A percentile compares a stretch with the other conserved stretches of the same genome.
These are phyloP conservation scores for Garra rufa DNA, from an alignment of 2,113 vertebrate genomes.

Conservation along the genomic window DNA sequence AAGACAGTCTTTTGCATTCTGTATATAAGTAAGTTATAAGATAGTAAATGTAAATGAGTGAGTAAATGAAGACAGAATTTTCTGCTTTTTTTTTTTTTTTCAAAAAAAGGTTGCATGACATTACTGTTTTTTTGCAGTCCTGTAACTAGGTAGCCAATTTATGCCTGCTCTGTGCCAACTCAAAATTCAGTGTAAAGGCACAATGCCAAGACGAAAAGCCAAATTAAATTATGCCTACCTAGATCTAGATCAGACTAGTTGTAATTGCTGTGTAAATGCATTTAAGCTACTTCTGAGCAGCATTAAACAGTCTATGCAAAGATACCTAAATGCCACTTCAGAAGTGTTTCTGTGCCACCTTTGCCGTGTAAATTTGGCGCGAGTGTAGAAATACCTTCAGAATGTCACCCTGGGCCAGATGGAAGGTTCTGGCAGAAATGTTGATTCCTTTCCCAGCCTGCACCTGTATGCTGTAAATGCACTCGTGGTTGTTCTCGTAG, in stretches of 20 bases:
- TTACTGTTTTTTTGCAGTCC: not conserved
- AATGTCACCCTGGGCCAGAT: conserved; percentile 94
- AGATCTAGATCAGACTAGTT: not conserved
- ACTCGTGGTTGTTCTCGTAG: conserved; percentile 88
- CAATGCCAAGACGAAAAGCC: not conserved
- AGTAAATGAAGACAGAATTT: too few species aligned
- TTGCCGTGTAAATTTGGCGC: not conserved
- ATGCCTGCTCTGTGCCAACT: too few species aligned
- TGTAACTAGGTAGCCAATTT: not conserved
- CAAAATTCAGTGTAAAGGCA: too few species aligned
- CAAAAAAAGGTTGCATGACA: too few species aligned
- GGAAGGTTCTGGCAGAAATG: conserved; percentile 93
- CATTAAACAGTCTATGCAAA: not conserved
- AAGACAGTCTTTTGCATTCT: too few species aligned
- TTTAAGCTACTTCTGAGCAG: not conserved
- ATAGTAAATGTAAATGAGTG: too few species aligned
- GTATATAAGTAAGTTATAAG: too few species aligned
- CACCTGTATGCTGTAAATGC: conserved; percentile 98
- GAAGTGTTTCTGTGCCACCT: too few species aligned
- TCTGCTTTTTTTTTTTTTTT: too few species aligned
- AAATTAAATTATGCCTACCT: not conserved
- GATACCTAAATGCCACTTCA: not conserved
- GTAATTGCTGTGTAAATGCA: not conserved
- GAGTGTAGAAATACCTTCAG: conserved; percentile 84
- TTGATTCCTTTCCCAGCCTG: conserved; percentile 98